Evolutionary conservation across 1,140 invertebrate genomes (phyloP), one percentile per base, ranked within the genome.

Genomic region (Choristoneura fumiferana): DNA sequence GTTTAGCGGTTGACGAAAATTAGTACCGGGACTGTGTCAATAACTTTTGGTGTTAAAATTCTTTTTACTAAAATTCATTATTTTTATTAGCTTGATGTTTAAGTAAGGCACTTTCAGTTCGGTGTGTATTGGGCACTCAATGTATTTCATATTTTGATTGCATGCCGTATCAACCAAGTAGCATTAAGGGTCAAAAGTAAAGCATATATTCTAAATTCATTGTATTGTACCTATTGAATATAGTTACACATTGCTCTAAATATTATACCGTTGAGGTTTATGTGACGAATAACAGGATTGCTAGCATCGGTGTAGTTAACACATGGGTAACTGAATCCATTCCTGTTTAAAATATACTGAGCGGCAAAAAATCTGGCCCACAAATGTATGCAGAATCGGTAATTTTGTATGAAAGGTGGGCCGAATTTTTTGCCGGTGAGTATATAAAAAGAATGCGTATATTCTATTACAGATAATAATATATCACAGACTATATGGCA

Each of bases 151-250:
- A 53, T 55, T 55, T 59, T 53, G 57, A 61, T 69, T 63, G 56
- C 58, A 54, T 63, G 54, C 63, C 35, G 35, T 62, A 52, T 17
- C 52, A 56, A 57, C 18, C 13, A 37, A 58, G 60, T 67, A 71
- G 63, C 17, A 9, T 38, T 71, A 73, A 71, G 66, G 58, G 40
- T 60, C 59, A 57, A 66, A 64, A 57, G 79, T 87, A 81, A 84
- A 85, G 84, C 82, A 85, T 80, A 78, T 84, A 85, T 87, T 87
- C 84, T 85, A 87, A 85, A 87, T 67, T 80, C 63, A 67, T 64
- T 66, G 54, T 73, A 67, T 69, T 64, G 63, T 34, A 64, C 40
- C 56, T 66, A 67, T 59, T 63, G 53, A 62, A 40, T 57, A 59
- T 65, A 65, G 63, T 55, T 59, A 60, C 54, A 53, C 57, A 57